Conservation (phyloP, 1,140 invertebrate species). For the Drosophila azteca region DNA sequence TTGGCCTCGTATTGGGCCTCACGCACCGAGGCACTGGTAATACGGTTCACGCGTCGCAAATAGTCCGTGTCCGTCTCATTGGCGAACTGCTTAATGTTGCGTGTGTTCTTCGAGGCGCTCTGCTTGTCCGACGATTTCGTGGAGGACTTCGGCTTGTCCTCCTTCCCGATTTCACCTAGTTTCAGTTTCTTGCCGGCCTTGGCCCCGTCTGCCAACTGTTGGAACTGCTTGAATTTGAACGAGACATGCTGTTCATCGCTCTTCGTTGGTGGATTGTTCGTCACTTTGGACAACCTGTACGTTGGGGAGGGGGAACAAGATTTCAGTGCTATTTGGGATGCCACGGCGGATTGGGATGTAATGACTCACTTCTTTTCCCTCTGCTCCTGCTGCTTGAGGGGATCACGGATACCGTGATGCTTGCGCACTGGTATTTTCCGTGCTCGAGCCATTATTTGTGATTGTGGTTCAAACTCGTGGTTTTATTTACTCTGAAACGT, state of each 20-base stretch:
- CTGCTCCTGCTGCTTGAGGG: conserved; percentile 72
- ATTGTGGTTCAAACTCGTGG: conserved; percentile 20
- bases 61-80: conserved; percentile 84
- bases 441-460: conserved; percentile 64
- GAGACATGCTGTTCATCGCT: conserved; percentile 72
- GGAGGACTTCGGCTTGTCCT: conserved; percentile 59
- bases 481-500: conserved; percentile 16
- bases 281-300: conserved; percentile 73
- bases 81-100: conserved; percentile 78
- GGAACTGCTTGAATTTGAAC: conserved; percentile 72
- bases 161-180: conserved; percentile 45
- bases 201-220: conserved; percentile 63
- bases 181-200: conserved; percentile 73
- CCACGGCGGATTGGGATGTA: too few relatives aligned
- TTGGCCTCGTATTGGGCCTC: conserved; percentile 86
- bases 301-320: background rate
- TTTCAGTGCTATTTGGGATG: background rate
- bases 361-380: conserved; percentile 66
- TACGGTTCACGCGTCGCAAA: conserved; percentile 84
- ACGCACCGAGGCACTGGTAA: conserved; percentile 84
- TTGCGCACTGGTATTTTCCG: conserved; percentile 82
- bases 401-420: conserved; percentile 81
- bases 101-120: conserved; percentile 18
- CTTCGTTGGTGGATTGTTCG: conserved; percentile 73
- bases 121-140: conserved; percentile 16